Conservation (phyloP, 92 coral and sea anemone species). For the Zoanthus gigantus region DNA sequence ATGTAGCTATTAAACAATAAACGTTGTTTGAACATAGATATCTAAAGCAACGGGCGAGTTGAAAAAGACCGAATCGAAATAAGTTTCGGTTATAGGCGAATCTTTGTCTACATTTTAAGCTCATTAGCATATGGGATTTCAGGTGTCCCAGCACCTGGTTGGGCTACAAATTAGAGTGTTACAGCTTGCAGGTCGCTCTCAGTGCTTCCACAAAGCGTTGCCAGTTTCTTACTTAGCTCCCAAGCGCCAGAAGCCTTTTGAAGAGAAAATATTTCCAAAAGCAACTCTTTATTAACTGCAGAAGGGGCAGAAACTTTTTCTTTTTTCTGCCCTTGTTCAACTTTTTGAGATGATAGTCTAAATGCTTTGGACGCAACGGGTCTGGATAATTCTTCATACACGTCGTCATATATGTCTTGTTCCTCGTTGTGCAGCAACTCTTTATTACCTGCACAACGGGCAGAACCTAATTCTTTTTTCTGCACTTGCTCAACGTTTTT, state of each 20-base stretch:
- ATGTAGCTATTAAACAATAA: no score
- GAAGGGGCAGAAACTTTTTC: not conserved
- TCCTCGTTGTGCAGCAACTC: not conserved
- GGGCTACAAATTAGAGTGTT: no score
- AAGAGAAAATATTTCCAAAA: conserved; percentile 58
- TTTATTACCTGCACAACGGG: not conserved
- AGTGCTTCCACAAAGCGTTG: conserved; percentile 60
- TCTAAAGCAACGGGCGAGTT: no score
- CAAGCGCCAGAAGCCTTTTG: conserved; percentile 92
- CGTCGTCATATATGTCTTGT: not conserved
- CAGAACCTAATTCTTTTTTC: not conserved
- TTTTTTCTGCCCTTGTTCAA: not conserved
- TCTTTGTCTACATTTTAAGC: no score
- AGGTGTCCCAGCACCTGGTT: no score
- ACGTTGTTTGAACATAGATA: no score
- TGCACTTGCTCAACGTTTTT: not conserved
- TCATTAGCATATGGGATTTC: no score
- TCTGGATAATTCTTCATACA: not conserved
- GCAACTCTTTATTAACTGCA: not conserved
- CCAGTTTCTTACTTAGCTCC: conserved; percentile 72
- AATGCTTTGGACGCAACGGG: no score
- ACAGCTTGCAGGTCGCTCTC: conserved; percentile 40
- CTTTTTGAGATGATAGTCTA: not conserved
- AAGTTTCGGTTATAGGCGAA: no score
- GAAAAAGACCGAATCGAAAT: no score